These are phyloP conservation scores for Aethina tumida DNA, from an alignment of 1,140 invertebrate species.

Conservation along the genomic window DNA sequence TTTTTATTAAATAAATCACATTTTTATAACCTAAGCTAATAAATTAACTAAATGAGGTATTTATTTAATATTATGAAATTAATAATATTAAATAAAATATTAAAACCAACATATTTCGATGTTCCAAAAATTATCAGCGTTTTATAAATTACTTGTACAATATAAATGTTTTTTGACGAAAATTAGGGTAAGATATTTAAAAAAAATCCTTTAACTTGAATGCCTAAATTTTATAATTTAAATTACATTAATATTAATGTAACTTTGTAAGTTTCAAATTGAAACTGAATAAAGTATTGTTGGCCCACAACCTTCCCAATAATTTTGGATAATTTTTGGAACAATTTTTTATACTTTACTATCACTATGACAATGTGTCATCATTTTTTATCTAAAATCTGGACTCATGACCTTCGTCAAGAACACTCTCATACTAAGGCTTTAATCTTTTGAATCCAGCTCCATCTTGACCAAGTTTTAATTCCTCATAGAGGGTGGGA, in stretches of 20 bases:
- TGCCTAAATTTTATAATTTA: slow-evolving; percentile 3
- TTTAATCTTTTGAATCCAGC: slow-evolving; percentile 65
- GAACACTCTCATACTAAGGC: slow-evolving; percentile 34
- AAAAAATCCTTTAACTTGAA: slow-evolving; percentile 3
- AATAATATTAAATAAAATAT: not conserved
- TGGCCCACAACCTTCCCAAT: slow-evolving; percentile 2
- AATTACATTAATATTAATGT: slow-evolving; percentile 9
- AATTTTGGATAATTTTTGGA: no score
- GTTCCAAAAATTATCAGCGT: not conserved
- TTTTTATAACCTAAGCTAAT: slow-evolving; percentile 5
- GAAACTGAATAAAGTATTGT: slow-evolving; percentile 6
- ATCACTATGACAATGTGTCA: slow-evolving; percentile 16
- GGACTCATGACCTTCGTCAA: slow-evolving; percentile 19
- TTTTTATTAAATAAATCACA: slow-evolving; percentile 9
- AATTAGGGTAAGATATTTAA: slow-evolving; percentile 1
- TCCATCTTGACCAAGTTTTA: slow-evolving; percentile 67
- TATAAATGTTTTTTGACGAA: not conserved
- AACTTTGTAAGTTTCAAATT: slow-evolving; percentile 8
- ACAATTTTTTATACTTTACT: slow-evolving; percentile 10
- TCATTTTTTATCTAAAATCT: slow-evolving; percentile 19
- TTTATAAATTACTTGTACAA: slow-evolving; percentile 2
- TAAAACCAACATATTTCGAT: not conserved
- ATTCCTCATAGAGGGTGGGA: slow-evolving; percentile 65
- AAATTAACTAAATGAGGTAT: slow-evolving; percentile 10
- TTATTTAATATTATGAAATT: slow-evolving; percentile 7